These are phyloP conservation scores for Ptyas mucosa DNA, from an alignment of 2,113 vertebrate genomes.

Conservation along the genomic window DNA sequence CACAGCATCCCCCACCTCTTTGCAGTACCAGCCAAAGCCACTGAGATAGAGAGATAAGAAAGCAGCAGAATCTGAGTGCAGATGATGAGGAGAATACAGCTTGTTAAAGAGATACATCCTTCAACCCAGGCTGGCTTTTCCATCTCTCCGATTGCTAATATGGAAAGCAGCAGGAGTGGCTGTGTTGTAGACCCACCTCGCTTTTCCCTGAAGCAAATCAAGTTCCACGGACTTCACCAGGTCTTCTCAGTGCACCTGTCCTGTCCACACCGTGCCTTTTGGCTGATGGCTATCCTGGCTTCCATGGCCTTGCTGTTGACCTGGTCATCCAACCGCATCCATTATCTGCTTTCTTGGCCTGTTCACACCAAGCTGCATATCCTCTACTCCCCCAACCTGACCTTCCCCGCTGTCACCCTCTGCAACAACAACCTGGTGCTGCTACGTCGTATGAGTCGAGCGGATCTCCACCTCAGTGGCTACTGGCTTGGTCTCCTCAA, in stretches of 20 bases:
- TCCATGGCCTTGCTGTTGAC: conserved; percentile 73
- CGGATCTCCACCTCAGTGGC: conserved; percentile 77
- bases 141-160: neutral
- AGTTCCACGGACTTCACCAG: conserved; percentile 74
- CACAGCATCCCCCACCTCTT: neutral
- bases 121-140: neutral
- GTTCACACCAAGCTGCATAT: conserved; percentile 79
- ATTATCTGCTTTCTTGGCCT: conserved; percentile 77
- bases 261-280: conserved; percentile 73
- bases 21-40: neutral
- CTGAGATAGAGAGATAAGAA: neutral
- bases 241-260: conserved; percentile 71
- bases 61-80: neutral
- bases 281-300: conserved; percentile 73
- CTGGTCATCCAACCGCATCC: conserved; percentile 77
- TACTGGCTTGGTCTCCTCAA: conserved; percentile 78
- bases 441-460: conserved; percentile 75
- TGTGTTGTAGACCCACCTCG: conserved; percentile 29
- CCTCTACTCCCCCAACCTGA: conserved; percentile 76
- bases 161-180: conserved; percentile 29
- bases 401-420: conserved; percentile 80
- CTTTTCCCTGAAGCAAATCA: conserved; percentile 73
- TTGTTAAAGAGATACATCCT: neutral
- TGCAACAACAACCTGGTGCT: conserved; percentile 79
- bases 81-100: neutral